Percentiles rank a stretch among this genome's conserved stretches.
Conservation (phyloP, 2,113 vertebrate genomes). For the Nibea albiflora region DNA sequence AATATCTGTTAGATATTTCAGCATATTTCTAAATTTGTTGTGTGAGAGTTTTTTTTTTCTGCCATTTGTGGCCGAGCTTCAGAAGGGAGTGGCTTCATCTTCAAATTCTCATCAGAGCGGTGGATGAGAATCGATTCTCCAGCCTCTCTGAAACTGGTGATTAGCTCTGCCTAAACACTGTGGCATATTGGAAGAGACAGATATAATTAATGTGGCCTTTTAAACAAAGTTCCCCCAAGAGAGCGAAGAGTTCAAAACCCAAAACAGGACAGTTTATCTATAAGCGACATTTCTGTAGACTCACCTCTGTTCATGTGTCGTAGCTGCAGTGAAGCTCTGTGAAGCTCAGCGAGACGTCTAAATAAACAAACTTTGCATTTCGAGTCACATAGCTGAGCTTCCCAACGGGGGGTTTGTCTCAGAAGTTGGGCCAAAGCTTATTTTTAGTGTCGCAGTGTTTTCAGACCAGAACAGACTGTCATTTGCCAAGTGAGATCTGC, state of each 20-base stretch:
- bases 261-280: constrained; percentile 18
- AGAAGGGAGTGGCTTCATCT: constrained; percentile 61
- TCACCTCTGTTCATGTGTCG: constrained; percentile 15
- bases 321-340: constrained; percentile 9
- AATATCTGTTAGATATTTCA: constrained; percentile 2
- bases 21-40: not conserved
- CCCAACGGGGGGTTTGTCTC: not conserved
- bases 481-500: constrained; percentile 52
- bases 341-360: constrained; percentile 3
- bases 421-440: constrained; percentile 28
- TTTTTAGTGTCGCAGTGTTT: constrained; percentile 28
- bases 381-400: not conserved
- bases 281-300: constrained; percentile 13
- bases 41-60: not conserved
- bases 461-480: constrained; percentile 15
- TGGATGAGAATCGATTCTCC: constrained; percentile 49
- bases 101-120: constrained; percentile 47
- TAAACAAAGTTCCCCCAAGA: constrained; percentile 49
- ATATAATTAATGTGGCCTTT: constrained; percentile 71
- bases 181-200: constrained; percentile 63
- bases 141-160: constrained; percentile 52
- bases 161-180: constrained; percentile 60
- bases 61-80: constrained; percentile 27
- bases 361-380: constrained; percentile 35
- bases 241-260: constrained; percentile 23